Conservation (phyloP, 2,888 invertebrate genomes). For the Trachelus tabidus region DNA sequence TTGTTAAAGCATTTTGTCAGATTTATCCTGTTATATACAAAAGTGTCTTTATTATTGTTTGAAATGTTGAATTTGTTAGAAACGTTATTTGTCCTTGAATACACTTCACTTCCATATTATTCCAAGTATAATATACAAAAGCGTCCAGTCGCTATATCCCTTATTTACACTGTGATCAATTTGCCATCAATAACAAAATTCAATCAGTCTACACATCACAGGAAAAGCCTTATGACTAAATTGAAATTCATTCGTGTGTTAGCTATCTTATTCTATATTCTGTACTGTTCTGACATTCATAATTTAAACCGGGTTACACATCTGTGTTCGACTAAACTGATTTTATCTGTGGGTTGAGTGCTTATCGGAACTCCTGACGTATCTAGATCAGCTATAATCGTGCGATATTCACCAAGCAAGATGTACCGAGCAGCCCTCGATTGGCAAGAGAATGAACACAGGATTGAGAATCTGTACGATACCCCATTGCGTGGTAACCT, state of each 20-base stretch:
- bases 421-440: constrained; percentile 36
- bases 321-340: not conserved
- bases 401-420: not conserved
- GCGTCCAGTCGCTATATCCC: not conserved
- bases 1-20: not conserved
- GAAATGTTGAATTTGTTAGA: not conserved
- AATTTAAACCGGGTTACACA: not conserved
- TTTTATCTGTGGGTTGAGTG: not conserved
- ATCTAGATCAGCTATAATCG: not conserved
- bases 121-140: too few species aligned
- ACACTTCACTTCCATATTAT: not conserved
- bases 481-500: constrained; percentile 39
- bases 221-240: not conserved
- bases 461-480: constrained; percentile 15
- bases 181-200: not conserved
- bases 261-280: not conserved
- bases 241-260: not conserved
- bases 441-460: constrained; percentile 12
- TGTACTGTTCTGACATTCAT: not conserved
- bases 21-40: not conserved
- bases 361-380: not conserved
- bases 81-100: not conserved
- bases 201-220: not conserved
- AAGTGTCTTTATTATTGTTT: not conserved
- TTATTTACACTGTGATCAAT: not conserved